Percentiles rank a stretch among this genome's conserved stretches.
These are phyloP conservation scores for Ellobium chinense DNA, from an alignment of 2,888 invertebrate species.

Conservation along the genomic window DNA sequence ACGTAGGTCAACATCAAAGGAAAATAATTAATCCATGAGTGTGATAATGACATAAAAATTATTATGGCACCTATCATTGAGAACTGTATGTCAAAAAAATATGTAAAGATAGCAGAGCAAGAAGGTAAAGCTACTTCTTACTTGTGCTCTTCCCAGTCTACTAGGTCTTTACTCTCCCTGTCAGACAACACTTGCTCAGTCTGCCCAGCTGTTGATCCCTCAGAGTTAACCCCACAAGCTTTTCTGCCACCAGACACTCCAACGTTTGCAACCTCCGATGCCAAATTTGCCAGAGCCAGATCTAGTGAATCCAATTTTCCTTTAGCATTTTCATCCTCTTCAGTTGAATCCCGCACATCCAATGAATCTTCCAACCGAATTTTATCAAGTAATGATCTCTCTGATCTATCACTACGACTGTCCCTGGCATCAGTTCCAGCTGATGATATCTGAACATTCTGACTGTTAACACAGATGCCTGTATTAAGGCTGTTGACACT, in stretches of 20 bases:
- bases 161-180: not conserved
- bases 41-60: no score
- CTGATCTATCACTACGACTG: not conserved
- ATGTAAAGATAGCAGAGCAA: no score
- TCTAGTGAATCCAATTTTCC: not conserved
- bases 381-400: conserved; percentile 30
- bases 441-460: not conserved
- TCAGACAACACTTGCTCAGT: not conserved
- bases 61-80: no score
- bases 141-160: conserved; percentile 29
- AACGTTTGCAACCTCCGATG: not conserved
- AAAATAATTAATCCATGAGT: no score
- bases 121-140: no score
- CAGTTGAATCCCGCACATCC: not conserved
- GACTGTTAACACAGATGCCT: not conserved
- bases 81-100: no score
- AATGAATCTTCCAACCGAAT: conserved; percentile 34
- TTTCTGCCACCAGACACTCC: not conserved
- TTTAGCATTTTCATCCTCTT: not conserved
- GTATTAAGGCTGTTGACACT: not conserved
- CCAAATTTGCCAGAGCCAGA: not conserved
- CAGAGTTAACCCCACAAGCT: not conserved
- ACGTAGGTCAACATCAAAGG: no score
- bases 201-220: not conserved
- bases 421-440: not conserved